A percentile compares a stretch with the other conserved stretches of the same genome.
These are phyloP conservation scores for Meloidogyne hapla DNA, from an alignment of 1,140 invertebrate genomes.

Conservation along the genomic window DNA sequence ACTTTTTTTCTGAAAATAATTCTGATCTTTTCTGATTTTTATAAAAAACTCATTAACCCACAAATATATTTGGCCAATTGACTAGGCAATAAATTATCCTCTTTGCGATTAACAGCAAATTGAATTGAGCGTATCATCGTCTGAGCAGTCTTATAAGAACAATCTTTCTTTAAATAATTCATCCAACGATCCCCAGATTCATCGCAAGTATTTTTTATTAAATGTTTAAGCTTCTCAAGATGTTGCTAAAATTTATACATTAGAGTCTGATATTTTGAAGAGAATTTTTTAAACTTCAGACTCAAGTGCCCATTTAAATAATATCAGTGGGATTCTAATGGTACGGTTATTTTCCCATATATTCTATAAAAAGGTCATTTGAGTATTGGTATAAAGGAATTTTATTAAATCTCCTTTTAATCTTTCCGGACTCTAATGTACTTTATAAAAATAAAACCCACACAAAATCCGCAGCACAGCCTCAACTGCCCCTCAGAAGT, in stretches of 20 bases:
- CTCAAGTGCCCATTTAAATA: too few species aligned
- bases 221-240: background rate
- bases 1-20: too few species aligned
- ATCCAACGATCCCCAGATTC: constrained; percentile 1
- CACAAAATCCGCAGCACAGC: background rate
- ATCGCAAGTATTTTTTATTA: background rate
- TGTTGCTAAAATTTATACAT: background rate
- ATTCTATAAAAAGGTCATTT: too few species aligned
- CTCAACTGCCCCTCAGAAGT: background rate
- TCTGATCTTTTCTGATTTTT: too few species aligned
- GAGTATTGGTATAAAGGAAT: too few species aligned
- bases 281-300: too few species aligned
- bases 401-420: too few species aligned
- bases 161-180: background rate
- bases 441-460: background rate
- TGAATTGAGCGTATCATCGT: background rate
- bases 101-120: background rate
- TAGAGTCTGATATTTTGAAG: background rate
- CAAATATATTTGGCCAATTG: background rate
- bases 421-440: too few species aligned
- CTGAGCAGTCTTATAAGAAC: background rate
- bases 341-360: too few species aligned
- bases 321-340: too few species aligned
- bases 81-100: background rate
- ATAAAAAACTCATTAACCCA: background rate